Evolutionary conservation across 2,113 vertebrate species (phyloP).

Genomic region (Mastomys natalensis): DNA sequence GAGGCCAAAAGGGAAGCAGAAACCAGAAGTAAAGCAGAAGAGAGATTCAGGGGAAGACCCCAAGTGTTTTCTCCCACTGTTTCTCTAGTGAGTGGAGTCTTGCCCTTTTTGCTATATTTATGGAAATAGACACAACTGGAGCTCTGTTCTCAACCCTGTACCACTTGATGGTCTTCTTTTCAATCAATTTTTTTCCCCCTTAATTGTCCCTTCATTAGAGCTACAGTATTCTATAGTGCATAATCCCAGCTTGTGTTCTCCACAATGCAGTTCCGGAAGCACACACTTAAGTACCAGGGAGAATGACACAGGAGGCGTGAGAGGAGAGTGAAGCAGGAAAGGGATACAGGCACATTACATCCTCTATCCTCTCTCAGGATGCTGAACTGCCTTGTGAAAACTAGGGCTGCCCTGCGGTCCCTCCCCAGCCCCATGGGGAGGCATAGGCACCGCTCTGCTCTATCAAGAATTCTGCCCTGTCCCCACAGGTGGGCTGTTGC

Average conservation of each 20-base stretch:
- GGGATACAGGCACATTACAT: background rate
- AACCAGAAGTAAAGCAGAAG: background rate
- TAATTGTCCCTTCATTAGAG: background rate
- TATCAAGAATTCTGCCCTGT: background rate
- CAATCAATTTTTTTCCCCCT: background rate
- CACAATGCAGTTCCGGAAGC: background rate
- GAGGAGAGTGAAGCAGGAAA: background rate
- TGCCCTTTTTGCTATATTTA: background rate
- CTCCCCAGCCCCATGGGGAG: background rate
- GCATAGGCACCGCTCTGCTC: background rate
- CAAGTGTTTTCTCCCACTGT: background rate
- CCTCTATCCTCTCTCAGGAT: background rate
- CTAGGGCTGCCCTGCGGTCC: background rate
- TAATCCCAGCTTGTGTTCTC: background rate
- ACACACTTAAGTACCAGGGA: background rate
- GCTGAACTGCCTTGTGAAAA: background rate
- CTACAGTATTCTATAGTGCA: background rate
- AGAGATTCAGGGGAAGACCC: background rate
- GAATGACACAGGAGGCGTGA: background rate
- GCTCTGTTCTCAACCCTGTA: background rate
- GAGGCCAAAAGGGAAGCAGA: background rate
- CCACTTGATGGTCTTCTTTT: background rate
- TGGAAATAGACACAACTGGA: background rate
- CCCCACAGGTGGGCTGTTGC: background rate
- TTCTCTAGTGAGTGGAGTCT: background rate